These are phyloP conservation scores for Ammodramus savannarum DNA, from an alignment of 2,113 vertebrate species.

Conservation along the genomic window DNA sequence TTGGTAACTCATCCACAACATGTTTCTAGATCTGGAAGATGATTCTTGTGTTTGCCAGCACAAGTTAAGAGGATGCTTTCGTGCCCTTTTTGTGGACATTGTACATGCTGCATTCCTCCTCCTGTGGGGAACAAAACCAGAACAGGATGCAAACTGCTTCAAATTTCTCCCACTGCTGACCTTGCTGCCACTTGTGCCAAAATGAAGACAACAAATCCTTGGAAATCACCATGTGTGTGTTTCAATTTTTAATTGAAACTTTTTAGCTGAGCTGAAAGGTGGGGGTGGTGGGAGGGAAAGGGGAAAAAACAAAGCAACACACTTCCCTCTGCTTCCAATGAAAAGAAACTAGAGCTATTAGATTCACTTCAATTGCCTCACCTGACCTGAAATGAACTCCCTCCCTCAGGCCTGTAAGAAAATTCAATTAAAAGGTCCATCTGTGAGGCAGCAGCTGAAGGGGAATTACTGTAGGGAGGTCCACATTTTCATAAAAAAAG, in stretches of 20 bases:
- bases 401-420: conserved; percentile 76
- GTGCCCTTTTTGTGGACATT: rapidly evolving
- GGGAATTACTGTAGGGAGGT: conserved; percentile 71
- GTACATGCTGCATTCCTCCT: neutral
- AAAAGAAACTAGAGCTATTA: conserved; percentile 68
- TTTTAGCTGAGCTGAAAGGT: conserved; percentile 38
- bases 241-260: conserved; percentile 70
- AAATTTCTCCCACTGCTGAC: conserved; percentile 48
- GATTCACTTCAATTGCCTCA: conserved; percentile 78
- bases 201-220: conserved; percentile 62
- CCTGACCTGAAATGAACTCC: conserved; percentile 76
- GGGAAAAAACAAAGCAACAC: conserved; percentile 59
- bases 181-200: conserved; percentile 18
- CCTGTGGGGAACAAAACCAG: neutral
- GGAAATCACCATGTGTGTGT: conserved; percentile 65
- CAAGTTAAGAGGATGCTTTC: neutral
- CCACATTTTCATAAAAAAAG: conserved; percentile 75
- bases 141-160: conserved; percentile 39
- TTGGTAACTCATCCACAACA: neutral
- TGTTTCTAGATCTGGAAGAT: neutral
- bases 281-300: neutral
- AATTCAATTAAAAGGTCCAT: conserved; percentile 83
- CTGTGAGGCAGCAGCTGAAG: conserved; percentile 78
- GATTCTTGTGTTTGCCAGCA: neutral
- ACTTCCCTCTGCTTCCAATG: conserved; percentile 44